Conservation (phyloP, 2,888 invertebrate species). For the Ischnura elegans region DNA sequence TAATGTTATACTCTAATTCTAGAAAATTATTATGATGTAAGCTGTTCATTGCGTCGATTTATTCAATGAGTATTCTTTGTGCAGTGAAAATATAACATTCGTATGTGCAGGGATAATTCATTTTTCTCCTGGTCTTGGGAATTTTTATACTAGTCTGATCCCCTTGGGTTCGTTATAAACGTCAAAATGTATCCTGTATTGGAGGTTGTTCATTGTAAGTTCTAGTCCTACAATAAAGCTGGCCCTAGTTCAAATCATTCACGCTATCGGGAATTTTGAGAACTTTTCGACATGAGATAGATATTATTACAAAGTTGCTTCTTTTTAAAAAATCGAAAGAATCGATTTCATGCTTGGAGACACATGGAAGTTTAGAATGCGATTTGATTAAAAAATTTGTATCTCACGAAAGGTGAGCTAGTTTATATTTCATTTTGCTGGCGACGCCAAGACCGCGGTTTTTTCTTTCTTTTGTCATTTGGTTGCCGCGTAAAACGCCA, state of each 20-base stretch:
- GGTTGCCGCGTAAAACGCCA: not conserved
- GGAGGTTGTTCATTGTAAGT: too few species aligned
- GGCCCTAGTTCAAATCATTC: not conserved
- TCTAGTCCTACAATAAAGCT: too few species aligned
- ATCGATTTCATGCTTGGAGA: not conserved
- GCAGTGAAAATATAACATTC: too few species aligned
- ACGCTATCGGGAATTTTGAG: not conserved
- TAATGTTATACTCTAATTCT: too few species aligned
- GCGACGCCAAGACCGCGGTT: not conserved
- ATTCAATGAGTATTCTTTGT: too few species aligned
- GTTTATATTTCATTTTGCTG: not conserved
- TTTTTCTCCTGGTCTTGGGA: too few species aligned
- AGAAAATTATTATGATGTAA: too few species aligned
- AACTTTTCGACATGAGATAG: not conserved
- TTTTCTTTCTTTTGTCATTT: not conserved
- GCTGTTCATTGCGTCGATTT: too few species aligned
- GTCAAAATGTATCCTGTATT: too few species aligned
- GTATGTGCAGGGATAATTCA: too few species aligned
- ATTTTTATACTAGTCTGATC: too few species aligned
- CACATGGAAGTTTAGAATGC: not conserved
- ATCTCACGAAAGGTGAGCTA: not conserved
- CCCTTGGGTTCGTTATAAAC: too few species aligned
- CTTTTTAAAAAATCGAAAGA: not conserved
- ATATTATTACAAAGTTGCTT: not conserved
- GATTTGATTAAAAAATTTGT: constrained; percentile 17